A percentile compares a stretch with the other conserved stretches of the same genome.
phyloP scores from a whole-genome alignment of 2,797 vertebrate species.

The Poecile montanus region DNA sequence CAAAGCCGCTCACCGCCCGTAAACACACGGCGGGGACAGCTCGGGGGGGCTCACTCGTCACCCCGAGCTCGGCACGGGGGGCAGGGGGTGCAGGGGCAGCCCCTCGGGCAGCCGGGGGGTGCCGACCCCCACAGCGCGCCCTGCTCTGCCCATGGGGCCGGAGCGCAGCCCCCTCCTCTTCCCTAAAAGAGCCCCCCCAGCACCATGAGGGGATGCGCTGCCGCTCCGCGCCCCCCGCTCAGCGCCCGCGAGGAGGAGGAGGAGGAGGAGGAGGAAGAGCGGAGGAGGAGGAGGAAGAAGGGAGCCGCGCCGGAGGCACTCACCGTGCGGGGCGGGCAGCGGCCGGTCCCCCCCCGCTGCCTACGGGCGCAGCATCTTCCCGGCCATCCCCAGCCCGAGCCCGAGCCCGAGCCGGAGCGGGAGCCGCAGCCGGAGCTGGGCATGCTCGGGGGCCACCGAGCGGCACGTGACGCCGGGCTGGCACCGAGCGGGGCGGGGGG shows the following conservation, averaged over 20 bases:
- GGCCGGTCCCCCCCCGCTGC: background rate
- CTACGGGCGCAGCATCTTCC: conserved; percentile 14
- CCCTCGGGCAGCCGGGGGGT: background rate
- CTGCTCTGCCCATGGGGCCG: background rate
- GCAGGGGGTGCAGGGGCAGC: background rate
- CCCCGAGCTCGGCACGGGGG: no score
- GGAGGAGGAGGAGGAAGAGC: background rate
- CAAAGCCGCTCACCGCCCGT: fast-evolving
- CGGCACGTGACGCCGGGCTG: conserved; percentile 84
- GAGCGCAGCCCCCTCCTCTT: background rate
- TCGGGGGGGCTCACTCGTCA: background rate
- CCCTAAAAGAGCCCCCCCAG: background rate
- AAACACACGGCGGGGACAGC: background rate
- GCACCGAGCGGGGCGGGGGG: conserved; percentile 73
- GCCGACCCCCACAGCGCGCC: background rate
- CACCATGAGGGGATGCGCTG: background rate
- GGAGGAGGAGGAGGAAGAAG: background rate
- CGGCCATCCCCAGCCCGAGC: background rate
- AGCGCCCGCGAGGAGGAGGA: background rate
- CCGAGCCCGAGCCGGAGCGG: background rate
- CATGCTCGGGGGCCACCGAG: conserved; percentile 85
- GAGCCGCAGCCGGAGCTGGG: conserved; percentile 74
- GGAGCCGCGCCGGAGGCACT: conserved; percentile 34
- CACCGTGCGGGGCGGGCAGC: conserved; percentile 48
- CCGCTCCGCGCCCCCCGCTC: background rate